Conservation (phyloP, 2,888 invertebrate genomes). For the Liposcelis brunnea region DNA sequence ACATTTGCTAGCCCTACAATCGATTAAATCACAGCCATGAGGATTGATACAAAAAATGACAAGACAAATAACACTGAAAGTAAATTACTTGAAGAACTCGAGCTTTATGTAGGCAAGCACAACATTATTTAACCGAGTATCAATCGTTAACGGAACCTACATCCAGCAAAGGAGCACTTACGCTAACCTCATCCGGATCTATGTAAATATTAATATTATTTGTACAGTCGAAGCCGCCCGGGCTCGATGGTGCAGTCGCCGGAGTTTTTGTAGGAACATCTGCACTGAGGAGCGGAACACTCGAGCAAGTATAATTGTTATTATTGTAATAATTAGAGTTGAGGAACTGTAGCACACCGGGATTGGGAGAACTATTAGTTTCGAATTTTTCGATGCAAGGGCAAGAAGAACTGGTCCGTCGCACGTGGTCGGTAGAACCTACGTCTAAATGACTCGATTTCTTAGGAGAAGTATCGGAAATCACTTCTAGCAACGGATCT, state of each 20-base stretch:
- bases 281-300: conserved; percentile 2
- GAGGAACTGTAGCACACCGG: not conserved
- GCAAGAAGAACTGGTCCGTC: conserved; percentile 40
- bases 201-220: not conserved
- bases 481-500: conserved; percentile 30
- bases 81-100: too few relatives aligned
- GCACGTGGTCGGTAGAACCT: conserved; percentile 14
- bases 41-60: too few relatives aligned
- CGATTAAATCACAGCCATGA: too few relatives aligned
- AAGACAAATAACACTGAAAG: too few relatives aligned
- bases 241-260: not conserved
- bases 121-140: too few relatives aligned
- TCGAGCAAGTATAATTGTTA: conserved; percentile 2
- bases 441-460: conserved; percentile 13
- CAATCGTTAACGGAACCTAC: not conserved
- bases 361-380: not conserved
- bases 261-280: too few relatives aligned
- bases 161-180: not conserved
- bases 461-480: conserved; percentile 36
- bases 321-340: not conserved
- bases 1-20: too few relatives aligned
- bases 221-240: not conserved
- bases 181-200: not conserved
- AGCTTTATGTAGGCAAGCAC: too few relatives aligned
- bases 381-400: conserved; percentile 46